Conservation (phyloP, 2,888 invertebrate genomes). For the Drosophila kanekoi region DNA sequence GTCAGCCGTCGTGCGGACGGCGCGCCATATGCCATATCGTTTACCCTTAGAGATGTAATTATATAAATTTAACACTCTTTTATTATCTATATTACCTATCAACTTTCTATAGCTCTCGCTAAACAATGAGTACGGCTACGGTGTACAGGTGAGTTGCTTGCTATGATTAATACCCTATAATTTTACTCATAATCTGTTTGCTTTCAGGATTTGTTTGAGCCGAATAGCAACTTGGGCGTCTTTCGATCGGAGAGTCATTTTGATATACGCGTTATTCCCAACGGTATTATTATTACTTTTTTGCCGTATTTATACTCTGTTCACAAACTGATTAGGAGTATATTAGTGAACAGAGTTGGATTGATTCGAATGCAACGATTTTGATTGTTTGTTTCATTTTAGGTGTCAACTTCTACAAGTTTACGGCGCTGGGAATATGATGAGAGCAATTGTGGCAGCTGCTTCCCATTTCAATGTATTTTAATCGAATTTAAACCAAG, state of each 20-base stretch:
- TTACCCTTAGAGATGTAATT: conserved; percentile 69
- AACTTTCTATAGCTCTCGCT: conserved; percentile 76
- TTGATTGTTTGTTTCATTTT: neutral
- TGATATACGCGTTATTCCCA: conserved; percentile 74
- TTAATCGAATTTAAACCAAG: conserved; percentile 4
- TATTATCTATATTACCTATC: neutral
- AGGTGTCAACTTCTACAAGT: conserved; percentile 81
- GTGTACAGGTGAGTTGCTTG: conserved; percentile 65
- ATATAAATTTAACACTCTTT: neutral
- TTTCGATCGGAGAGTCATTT: conserved; percentile 41
- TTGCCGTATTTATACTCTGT: neutral
- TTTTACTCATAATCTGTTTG: neutral
- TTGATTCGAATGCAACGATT: neutral
- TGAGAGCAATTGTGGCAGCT: neutral
- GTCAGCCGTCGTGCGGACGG: conserved; percentile 85
- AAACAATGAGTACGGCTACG: conserved; percentile 78
- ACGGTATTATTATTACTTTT: conserved; percentile 57
- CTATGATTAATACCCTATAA: neutral
- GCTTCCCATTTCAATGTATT: neutral
- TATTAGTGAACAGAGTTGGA: conserved; percentile 1
- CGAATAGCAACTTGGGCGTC: conserved; percentile 27
- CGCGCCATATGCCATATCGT: conserved; percentile 80
- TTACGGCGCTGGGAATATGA: conserved; percentile 59
- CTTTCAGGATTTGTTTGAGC: conserved; percentile 65
- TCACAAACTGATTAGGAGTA: too few species aligned